These are phyloP conservation scores for Onychomys torridus DNA, from an alignment of 2,797 vertebrate species.

Conservation along the genomic window DNA sequence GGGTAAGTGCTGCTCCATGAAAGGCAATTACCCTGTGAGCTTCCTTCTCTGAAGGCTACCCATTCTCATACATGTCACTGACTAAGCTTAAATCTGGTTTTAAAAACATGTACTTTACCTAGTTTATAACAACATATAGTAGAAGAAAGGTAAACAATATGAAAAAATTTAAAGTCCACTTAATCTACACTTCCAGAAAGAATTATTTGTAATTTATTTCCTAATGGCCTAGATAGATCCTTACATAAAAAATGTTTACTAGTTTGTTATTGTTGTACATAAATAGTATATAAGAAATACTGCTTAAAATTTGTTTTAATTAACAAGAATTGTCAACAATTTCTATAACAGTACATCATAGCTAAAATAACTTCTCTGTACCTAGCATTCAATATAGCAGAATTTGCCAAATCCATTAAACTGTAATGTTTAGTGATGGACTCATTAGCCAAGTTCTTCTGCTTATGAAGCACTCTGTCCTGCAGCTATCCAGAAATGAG, in stretches of 20 bases:
- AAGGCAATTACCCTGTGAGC: background rate
- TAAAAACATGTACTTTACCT: background rate
- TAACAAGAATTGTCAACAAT: background rate
- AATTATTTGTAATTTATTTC: conserved; percentile 27
- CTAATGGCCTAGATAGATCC: background rate
- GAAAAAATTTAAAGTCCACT: background rate
- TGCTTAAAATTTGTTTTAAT: background rate
- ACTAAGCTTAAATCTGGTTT: background rate
- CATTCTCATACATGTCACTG: background rate
- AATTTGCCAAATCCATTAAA: background rate
- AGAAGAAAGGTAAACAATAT: background rate
- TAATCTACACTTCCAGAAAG: background rate
- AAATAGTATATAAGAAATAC: background rate
- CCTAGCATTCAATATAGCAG: background rate
- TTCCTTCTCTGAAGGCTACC: background rate
- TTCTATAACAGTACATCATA: background rate
- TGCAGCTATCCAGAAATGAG: background rate
- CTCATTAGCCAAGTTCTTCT: background rate
- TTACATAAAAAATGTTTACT: background rate
- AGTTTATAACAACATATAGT: background rate
- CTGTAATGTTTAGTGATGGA: background rate
- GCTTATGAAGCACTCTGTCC: fast-evolving
- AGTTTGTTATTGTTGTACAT: background rate
- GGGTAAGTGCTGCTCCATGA: background rate
- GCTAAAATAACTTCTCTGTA: background rate